Conservation (phyloP, 2,797 vertebrate species). For the Syndactyla subalaris region DNA sequence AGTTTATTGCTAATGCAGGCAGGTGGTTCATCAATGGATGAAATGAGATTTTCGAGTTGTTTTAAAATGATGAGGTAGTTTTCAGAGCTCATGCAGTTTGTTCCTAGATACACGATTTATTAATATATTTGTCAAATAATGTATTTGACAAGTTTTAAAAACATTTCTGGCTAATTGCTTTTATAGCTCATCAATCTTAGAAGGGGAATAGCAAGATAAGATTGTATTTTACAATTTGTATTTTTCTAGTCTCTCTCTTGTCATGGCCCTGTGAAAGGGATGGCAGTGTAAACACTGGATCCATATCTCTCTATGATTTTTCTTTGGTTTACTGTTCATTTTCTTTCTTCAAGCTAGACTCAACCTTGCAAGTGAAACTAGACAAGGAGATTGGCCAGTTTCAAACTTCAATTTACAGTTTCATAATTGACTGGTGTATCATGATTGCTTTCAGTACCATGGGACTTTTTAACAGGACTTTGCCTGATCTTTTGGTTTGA, state of each 20-base stretch:
- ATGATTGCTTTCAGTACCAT: background rate
- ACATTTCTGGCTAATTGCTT: constrained; percentile 60
- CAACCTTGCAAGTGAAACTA: background rate
- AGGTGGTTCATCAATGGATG: constrained; percentile 47
- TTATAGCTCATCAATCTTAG: constrained; percentile 42
- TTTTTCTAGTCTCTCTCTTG: background rate
- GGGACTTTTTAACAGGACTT: background rate
- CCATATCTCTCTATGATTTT: background rate
- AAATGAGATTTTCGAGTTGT: constrained; percentile 49
- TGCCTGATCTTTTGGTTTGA: background rate
- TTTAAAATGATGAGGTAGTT: constrained; percentile 57
- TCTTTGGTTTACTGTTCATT: background rate
- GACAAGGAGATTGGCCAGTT: background rate
- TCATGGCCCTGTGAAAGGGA: background rate
- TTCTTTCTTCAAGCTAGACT: background rate
- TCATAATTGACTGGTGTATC: background rate
- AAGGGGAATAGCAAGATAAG: background rate
- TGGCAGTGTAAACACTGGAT: background rate
- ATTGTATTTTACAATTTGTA: background rate
- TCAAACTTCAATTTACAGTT: background rate
- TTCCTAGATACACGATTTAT: constrained; percentile 27
- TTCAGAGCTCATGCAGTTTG: constrained; percentile 32
- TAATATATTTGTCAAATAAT: constrained; percentile 53
- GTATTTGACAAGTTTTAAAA: constrained; percentile 51
- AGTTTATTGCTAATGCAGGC: constrained; percentile 19